Evolutionary conservation across 2,888 invertebrate species (phyloP), one percentile per base, ranked within the genome.

Genomic region (Anagyrus pseudococci): DNA sequence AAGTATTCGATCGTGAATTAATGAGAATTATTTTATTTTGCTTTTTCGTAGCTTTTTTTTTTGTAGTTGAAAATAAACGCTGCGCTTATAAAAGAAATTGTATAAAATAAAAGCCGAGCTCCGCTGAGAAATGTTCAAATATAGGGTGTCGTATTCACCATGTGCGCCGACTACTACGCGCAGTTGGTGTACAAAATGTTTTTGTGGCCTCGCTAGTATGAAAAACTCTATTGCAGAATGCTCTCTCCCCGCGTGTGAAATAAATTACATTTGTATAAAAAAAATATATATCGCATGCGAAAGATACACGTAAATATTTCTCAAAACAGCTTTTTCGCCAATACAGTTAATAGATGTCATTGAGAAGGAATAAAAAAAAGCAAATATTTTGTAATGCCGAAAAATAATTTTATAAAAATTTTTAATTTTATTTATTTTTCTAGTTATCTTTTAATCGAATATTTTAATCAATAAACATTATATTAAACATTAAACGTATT

Each of bases 191-290:
- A 15, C 50, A 23, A 44, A 46, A 46, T 50, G 40, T 46, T 56
- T 50, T 22, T 22, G 62, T 52, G 62, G 62, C 41, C 41, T 41
- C 52, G 29, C 22, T 47, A 64, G 62, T 62, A 67, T 66, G 61
- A 49, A 57, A 59, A 61, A 52, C 62, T 58, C 61, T 66, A 59
- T 61, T 66, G 47, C 62, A 47, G 47, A 40, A 40, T 52, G 15
- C 33, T 15, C 13, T 17, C 19, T 13, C 33, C 10, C 2, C 6
- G 29, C 6, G 10, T 7, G 29, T 29, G 13, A 29, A 44, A 15
- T 37, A 58, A 58, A 58, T 58, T 48, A 20, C 17, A 48, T 3
- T 37, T 40, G 47, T 49, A 23, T 2, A 37, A 37, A 43, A 55
- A 62, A 46, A 19, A 26, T 29, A 37, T 55, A 22, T n/a, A 37